Conservation (phyloP, 2,113 vertebrate species). For the Indri indri region DNA sequence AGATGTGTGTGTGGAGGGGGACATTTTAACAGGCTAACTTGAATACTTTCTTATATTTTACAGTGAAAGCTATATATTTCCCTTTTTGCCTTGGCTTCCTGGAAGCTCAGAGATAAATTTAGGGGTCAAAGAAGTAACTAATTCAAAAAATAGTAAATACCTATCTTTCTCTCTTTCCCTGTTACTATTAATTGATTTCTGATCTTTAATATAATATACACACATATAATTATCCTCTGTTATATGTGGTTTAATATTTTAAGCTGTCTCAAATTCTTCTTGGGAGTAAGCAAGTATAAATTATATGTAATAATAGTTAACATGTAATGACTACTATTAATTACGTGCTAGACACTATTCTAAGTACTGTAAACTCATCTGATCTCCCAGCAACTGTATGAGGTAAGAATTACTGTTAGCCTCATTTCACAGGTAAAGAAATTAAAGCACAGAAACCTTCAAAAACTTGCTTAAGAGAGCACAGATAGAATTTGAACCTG, state of each 20-base stretch:
- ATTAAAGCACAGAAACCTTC: not conserved
- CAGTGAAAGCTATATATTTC: not conserved
- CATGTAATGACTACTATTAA: not conserved
- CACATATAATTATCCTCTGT: not conserved
- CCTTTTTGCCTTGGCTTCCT: not conserved
- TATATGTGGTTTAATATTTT: not conserved
- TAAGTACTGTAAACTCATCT: not conserved
- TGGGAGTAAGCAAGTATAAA: constrained; percentile 33
- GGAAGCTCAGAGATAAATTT: not conserved
- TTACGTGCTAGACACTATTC: not conserved
- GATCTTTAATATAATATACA: not conserved
- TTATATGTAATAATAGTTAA: not conserved
- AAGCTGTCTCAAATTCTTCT: not conserved
- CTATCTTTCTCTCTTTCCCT: not conserved
- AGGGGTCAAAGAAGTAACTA: not conserved
- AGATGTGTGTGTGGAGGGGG: too few species aligned
- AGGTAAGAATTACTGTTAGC: not conserved
- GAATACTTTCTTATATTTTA: constrained; percentile 19
- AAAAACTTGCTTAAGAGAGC: not conserved
- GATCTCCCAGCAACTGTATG: not conserved
- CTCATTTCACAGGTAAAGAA: not conserved
- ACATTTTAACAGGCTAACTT: not conserved
- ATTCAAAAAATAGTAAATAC: not conserved
- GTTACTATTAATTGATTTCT: not conserved
- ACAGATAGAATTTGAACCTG: not conserved